phyloP scores from a whole-genome alignment of 2,113 vertebrate species.

The Pelusios castaneus region DNA sequence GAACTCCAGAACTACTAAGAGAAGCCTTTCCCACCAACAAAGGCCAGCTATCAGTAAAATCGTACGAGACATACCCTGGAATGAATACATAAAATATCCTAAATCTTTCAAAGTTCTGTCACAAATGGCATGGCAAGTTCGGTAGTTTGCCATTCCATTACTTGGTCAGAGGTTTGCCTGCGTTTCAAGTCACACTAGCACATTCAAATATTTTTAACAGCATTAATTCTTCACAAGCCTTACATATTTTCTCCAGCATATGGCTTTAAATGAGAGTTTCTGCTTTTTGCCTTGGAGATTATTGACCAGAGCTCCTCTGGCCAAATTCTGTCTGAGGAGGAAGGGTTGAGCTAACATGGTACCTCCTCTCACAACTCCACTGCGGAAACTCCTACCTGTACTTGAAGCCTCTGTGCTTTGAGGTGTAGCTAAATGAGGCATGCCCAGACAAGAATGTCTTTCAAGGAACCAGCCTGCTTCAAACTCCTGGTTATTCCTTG shows the following conservation, averaged over 20 bases:
- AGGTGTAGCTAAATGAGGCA: background rate
- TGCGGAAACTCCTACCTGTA: rapidly evolving
- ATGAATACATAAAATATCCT: background rate
- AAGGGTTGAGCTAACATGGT: background rate
- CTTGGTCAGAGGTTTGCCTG: background rate
- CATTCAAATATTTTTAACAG: background rate
- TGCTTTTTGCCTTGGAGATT: background rate
- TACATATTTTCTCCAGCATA: background rate
- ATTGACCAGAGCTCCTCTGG: background rate
- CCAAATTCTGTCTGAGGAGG: background rate
- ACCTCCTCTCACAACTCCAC: background rate
- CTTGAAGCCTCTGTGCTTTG: background rate
- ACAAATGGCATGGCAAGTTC: background rate
- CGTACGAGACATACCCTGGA: rapidly evolving
- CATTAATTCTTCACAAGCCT: background rate
- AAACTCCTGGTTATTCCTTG: background rate
- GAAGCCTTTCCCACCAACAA: background rate
- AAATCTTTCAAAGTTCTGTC: background rate
- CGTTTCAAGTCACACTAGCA: background rate
- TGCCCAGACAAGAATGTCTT: background rate
- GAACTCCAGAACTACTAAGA: background rate
- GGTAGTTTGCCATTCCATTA: background rate
- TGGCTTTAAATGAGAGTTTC: background rate
- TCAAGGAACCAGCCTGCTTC: background rate
- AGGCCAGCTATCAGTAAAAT: background rate